Conservation (phyloP, 30 jellyfish, hydroid and myxozoan species). For the Sanderia malayensis region DNA sequence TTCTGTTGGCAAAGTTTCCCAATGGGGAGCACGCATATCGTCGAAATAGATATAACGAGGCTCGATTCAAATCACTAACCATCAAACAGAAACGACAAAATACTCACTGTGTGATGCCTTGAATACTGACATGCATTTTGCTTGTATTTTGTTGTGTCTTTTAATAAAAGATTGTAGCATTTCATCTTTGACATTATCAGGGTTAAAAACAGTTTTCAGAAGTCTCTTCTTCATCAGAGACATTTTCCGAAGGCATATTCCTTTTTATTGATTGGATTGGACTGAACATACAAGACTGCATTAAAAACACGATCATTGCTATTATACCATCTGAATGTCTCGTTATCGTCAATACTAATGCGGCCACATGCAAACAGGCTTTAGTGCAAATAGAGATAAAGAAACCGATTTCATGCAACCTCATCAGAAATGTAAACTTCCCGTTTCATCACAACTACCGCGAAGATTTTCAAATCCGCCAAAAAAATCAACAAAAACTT, state of each 20-base stretch:
- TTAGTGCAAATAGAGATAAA: neutral
- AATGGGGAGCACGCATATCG: neutral
- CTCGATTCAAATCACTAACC: too few species aligned
- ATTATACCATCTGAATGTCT: neutral
- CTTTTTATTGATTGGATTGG: too few species aligned
- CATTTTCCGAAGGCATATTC: neutral
- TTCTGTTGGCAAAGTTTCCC: neutral
- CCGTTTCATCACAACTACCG: too few species aligned
- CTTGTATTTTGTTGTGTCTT: neutral
- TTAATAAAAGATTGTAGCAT: neutral
- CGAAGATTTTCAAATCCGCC: too few species aligned
- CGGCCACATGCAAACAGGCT: neutral
- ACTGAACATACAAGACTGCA: neutral
- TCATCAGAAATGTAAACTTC: neutral
- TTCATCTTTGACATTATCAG: neutral
- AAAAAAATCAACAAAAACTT: too few species aligned
- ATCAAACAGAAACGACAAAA: neutral
- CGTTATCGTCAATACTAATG: neutral
- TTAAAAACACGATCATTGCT: neutral
- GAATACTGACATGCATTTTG: neutral
- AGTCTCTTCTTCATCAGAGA: neutral
- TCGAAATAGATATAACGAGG: too few species aligned
- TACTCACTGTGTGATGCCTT: neutral
- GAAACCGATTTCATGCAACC: neutral
- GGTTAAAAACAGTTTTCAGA: neutral